Conservation (phyloP, 1,140 invertebrate species). For the Acromyrmex heyeri region DNA sequence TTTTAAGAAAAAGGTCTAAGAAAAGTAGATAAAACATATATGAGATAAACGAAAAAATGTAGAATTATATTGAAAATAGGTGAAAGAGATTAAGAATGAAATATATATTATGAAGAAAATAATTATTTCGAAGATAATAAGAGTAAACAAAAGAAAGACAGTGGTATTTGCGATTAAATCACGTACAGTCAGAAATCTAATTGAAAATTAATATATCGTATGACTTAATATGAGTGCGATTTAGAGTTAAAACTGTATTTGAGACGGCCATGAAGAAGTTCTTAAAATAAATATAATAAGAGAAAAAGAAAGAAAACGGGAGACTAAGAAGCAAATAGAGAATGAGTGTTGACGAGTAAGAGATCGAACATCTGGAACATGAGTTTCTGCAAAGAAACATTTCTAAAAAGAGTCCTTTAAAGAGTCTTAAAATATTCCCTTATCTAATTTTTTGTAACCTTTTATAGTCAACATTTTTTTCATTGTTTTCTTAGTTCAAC, state of each 20-base stretch:
- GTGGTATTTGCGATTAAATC: conserved; percentile 13
- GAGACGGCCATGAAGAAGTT: conserved; percentile 1
- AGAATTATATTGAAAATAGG: background rate
- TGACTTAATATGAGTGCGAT: conserved; percentile 6
- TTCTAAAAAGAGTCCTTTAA: background rate
- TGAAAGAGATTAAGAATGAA: background rate
- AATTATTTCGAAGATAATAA: conserved; percentile 23
- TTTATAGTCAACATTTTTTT: too few species aligned
- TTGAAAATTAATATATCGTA: background rate
- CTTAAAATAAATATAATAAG: conserved; percentile 54
- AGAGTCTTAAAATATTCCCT: background rate
- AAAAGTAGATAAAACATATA: background rate
- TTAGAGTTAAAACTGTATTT: conserved; percentile 25
- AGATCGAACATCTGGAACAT: conserved; percentile 24
- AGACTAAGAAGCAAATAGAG: conserved; percentile 5
- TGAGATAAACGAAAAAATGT: background rate
- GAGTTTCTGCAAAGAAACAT: background rate
- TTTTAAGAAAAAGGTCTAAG: background rate
- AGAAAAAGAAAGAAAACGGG: background rate
- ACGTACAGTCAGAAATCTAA: background rate
- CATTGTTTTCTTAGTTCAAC: too few species aligned
- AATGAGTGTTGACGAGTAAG: conserved; percentile 26
- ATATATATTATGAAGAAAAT: too few species aligned
- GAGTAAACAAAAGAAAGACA: conserved; percentile 29
- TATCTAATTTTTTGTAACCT: too few species aligned